Percentiles rank a stretch among this genome's conserved stretches.
Evolutionary conservation across 2,113 vertebrate genomes (phyloP).

Genomic region (Tragelaphus strepsiceros): DNA sequence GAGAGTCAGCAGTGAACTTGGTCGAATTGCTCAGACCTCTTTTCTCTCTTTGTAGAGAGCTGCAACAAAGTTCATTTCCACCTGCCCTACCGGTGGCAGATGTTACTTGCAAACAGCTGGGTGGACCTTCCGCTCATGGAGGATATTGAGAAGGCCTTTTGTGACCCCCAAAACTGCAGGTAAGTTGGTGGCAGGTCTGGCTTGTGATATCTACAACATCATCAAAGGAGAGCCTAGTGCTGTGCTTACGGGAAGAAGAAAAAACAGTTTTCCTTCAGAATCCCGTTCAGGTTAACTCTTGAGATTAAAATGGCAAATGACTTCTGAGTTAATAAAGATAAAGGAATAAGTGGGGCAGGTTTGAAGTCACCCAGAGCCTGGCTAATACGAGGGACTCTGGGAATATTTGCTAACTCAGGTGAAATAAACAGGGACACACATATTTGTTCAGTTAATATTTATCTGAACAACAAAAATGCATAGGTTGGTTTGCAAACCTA

Average conservation of each 20-base stretch:
- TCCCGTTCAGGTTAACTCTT: neutral
- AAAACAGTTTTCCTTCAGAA: neutral
- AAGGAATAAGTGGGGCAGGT: neutral
- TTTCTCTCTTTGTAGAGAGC: conserved; percentile 77
- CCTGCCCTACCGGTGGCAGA: conserved; percentile 94
- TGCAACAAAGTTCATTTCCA: conserved; percentile 87
- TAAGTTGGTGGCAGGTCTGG: conserved; percentile 28
- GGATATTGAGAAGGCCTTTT: conserved; percentile 87
- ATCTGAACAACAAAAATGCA: neutral
- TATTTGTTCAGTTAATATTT: neutral
- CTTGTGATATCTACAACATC: neutral
- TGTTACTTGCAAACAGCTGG: conserved; percentile 78
- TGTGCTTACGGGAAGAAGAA: neutral
- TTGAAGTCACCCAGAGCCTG: neutral
- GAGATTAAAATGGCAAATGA: neutral
- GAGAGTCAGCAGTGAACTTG: neutral
- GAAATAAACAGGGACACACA: neutral
- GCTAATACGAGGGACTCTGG: neutral
- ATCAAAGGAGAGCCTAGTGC: neutral
- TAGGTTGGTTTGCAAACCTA: neutral
- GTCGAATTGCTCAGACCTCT: neutral
- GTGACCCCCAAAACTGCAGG: conserved; percentile 81
- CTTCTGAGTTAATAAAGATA: neutral
- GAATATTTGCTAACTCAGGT: neutral
- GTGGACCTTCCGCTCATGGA: conserved; percentile 83